Conservation (phyloP, 2,113 vertebrate species). For the Amblyopsis rosae region DNA sequence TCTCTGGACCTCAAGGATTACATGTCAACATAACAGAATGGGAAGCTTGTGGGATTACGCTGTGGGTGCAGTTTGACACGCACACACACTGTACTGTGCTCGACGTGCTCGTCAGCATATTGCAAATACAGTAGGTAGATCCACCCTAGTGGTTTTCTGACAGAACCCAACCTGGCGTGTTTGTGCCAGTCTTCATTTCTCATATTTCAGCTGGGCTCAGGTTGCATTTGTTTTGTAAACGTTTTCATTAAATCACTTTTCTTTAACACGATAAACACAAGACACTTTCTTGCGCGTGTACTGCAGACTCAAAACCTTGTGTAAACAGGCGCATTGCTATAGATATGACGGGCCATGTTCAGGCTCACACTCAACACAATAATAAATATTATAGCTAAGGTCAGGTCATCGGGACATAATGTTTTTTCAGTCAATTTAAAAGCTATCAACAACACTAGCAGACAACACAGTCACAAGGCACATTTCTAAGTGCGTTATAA, state of each 20-base stretch:
- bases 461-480: neutral
- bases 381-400: neutral
- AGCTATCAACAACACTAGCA: conserved; percentile 27
- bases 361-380: neutral
- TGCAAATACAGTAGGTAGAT: neutral
- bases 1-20: conserved; percentile 68
- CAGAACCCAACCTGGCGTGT: too few relatives aligned
- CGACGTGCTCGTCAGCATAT: neutral
- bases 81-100: conserved; percentile 34
- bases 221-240: too few relatives aligned
- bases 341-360: too few relatives aligned
- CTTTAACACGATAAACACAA: too few relatives aligned
- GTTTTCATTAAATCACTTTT: too few relatives aligned
- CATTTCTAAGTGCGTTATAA: neutral
- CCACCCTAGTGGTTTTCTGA: too few relatives aligned
- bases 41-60: conserved; percentile 70
- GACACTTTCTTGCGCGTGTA: too few relatives aligned
- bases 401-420: conserved; percentile 17
- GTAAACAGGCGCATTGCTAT: too few relatives aligned
- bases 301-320: too few relatives aligned
- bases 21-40: conserved; percentile 55
- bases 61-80: conserved; percentile 32
- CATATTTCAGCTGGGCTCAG: too few relatives aligned
- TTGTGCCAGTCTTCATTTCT: too few relatives aligned
- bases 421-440: conserved; percentile 3